Conservation (phyloP, 1,140 invertebrate genomes). For the Wiebesia pumilae region DNA sequence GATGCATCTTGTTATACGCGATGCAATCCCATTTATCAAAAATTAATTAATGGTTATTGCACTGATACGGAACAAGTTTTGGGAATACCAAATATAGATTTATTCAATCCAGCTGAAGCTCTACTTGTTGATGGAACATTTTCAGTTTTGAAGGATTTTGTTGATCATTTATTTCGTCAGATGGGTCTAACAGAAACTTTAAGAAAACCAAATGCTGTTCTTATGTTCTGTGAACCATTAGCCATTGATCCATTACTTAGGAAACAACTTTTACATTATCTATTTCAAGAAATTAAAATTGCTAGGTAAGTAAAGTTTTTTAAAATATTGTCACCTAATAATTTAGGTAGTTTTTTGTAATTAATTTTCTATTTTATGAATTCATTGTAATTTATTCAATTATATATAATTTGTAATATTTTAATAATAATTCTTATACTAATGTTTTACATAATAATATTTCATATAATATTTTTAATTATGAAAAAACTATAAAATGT, state of each 20-base stretch:
- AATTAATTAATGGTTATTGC: constrained; percentile 72
- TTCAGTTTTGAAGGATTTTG: constrained; percentile 70
- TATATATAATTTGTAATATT: not conserved
- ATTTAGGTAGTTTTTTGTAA: not conserved
- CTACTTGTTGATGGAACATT: constrained; percentile 71
- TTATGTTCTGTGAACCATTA: constrained; percentile 75
- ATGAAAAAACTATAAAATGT: too few species aligned
- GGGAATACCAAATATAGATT: constrained; percentile 73
- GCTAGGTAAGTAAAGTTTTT: constrained; percentile 66
- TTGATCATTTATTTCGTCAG: constrained; percentile 73
- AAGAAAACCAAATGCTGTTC: constrained; percentile 71
- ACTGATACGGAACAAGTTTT: constrained; percentile 71
- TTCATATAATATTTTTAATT: too few species aligned
- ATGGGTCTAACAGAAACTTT: constrained; percentile 71
- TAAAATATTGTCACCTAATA: not conserved
- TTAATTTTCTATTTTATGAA: not conserved
- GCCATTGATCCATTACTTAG: constrained; percentile 70
- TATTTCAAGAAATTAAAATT: constrained; percentile 75
- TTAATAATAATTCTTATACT: too few species aligned
- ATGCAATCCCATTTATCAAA: constrained; percentile 71
- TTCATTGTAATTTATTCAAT: not conserved
- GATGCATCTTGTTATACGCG: constrained; percentile 65
- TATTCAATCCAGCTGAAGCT: constrained; percentile 73
- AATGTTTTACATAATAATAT: too few species aligned
- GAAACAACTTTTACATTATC: constrained; percentile 72